Evolutionary conservation across 2,113 vertebrate genomes (phyloP).

Genomic region (Marmota flaviventris): DNA sequence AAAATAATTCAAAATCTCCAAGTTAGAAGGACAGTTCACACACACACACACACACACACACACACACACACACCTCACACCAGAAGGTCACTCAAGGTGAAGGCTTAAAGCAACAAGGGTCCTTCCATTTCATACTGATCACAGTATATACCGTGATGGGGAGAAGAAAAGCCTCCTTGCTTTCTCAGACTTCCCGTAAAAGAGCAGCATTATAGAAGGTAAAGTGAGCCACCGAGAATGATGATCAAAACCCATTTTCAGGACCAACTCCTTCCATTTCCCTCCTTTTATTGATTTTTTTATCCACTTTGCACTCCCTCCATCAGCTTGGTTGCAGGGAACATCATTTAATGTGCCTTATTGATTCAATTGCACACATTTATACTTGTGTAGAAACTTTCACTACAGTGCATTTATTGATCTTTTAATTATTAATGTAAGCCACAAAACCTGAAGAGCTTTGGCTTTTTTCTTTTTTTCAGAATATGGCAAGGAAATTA

Average conservation of each 20-base stretch:
- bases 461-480: slow-evolving; percentile 51
- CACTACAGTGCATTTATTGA: slow-evolving; percentile 74
- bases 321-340: slow-evolving; percentile 54
- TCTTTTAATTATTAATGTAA: slow-evolving; percentile 81
- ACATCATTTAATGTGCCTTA: slow-evolving; percentile 70
- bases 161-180: slow-evolving; percentile 15
- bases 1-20: background rate
- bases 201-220: slow-evolving; percentile 58
- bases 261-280: slow-evolving; percentile 68
- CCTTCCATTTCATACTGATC: slow-evolving; percentile 72
- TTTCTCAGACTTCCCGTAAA: slow-evolving; percentile 67
- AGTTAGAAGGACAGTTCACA: background rate
- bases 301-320: slow-evolving; percentile 60
- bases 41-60: background rate
- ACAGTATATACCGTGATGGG: background rate
- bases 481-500: slow-evolving; percentile 41
- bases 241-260: slow-evolving; percentile 75
- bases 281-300: slow-evolving; percentile 77
- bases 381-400: slow-evolving; percentile 71
- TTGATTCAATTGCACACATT: slow-evolving; percentile 70
- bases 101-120: slow-evolving; percentile 55
- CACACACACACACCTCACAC: background rate
- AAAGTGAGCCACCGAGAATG: slow-evolving; percentile 63
- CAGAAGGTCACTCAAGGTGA: slow-evolving; percentile 66
- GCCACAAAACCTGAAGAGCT: slow-evolving; percentile 48